phyloP scores from a whole-genome alignment of 2,113 vertebrate genomes.

The Propithecus coquereli region DNA sequence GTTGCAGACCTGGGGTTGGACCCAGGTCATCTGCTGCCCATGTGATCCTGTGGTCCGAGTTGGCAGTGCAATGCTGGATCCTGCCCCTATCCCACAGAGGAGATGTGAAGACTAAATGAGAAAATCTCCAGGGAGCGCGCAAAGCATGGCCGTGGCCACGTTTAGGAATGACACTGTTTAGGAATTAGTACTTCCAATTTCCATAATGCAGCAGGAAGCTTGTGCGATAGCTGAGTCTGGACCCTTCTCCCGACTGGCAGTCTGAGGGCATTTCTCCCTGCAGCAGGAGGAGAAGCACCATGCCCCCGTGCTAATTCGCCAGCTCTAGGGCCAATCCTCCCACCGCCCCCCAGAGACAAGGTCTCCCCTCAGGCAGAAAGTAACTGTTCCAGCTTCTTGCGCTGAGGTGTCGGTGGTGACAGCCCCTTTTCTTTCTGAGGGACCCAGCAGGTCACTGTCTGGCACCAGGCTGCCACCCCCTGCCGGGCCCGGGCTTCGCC shows the following conservation, averaged over 20 bases:
- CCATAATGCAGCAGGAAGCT: background rate
- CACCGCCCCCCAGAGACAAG: background rate
- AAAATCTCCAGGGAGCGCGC: background rate
- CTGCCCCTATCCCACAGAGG: too few species aligned
- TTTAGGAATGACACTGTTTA: background rate
- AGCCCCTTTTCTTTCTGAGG: constrained; percentile 35
- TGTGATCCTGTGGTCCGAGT: background rate
- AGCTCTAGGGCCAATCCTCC: background rate
- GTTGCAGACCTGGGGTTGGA: background rate
- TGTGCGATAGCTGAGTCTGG: fast-evolving
- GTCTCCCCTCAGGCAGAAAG: constrained; percentile 28
- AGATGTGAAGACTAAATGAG: background rate
- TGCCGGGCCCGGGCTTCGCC: background rate
- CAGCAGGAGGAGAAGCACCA: background rate
- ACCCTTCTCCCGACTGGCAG: background rate
- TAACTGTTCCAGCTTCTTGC: constrained; percentile 24
- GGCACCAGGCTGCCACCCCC: constrained; percentile 54
- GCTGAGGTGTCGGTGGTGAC: constrained; percentile 14
- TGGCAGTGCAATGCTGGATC: background rate
- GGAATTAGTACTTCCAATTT: background rate
- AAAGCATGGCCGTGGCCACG: fast-evolving
- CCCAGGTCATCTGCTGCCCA: background rate
- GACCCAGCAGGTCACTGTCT: constrained; percentile 52
- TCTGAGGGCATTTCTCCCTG: background rate
- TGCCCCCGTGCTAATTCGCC: background rate